Evolutionary conservation across 2,797 vertebrate species (phyloP), one percentile per base, ranked within the genome.

Genomic region (Poeciliopsis paucimaculata): DNA sequence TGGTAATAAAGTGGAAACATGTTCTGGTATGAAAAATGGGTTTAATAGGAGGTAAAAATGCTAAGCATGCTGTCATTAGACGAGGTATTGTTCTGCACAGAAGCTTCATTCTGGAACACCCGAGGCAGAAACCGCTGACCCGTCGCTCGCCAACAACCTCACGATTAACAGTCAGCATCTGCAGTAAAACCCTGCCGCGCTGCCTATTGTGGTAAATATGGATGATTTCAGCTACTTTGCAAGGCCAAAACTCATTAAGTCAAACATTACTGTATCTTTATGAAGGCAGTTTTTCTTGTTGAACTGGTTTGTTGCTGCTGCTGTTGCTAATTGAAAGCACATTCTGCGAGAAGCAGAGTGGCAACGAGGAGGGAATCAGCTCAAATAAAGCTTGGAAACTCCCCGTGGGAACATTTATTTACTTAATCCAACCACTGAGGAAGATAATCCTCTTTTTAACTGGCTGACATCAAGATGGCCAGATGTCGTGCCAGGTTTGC

Each of bases 261-360:
- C 87, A 87, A 92, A 87, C 79, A 82, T 93, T 87, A 87, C 80
- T 72, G 87, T 90, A 85, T 90, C 84, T 93, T 91, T 90, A 90
- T 83, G 84, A 77, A 80, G 86, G 90, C 90, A 90, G 88, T 86
- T 72, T 77, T 86, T 81, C 84, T 75, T 15, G 12, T 43, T 73
- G 90, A 78, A 89, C 85, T 89, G 84, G 83, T 92, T 92, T 92
- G 89, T 79, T 77, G 86, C 89, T 78, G 45, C 72, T 51, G 77
- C 18, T 72, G 60, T 12, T 46, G 72, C 75, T 92, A 92, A 93
- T 86, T 92, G 84, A 79, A 92, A 94, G 87, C 89, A 91, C 81
- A 86, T 82, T 91, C 82, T 85, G 82, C 60, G 55, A 77, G 53
- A n/a, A n/a, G 26, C 60, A 82, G 53, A 87, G 89, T 90, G 82